These are phyloP conservation scores for Heliconius hewitsoni DNA, from an alignment of 1,140 invertebrate species.

Conservation along the genomic window DNA sequence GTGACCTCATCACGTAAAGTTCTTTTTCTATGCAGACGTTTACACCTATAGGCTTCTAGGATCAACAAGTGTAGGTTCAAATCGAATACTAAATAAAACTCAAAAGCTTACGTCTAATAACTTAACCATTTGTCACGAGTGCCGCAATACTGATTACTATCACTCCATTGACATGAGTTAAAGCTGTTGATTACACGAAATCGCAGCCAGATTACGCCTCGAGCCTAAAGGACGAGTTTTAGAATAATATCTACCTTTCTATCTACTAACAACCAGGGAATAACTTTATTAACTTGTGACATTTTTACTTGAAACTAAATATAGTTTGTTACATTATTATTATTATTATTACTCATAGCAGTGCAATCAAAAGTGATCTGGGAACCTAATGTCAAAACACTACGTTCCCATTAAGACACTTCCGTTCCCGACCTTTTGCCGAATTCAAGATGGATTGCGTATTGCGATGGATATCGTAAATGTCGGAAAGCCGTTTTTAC, in stretches of 20 bases:
- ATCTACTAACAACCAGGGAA: slow-evolving; percentile 11
- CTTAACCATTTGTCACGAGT: slow-evolving; percentile 15
- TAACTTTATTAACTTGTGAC: not conserved
- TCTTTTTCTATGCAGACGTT: no score
- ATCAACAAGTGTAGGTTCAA: not conserved
- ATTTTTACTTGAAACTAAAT: not conserved
- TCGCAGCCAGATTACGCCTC: slow-evolving; percentile 35
- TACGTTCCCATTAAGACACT: no score
- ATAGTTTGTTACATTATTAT: not conserved
- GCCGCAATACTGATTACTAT: slow-evolving; percentile 40
- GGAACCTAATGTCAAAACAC: no score
- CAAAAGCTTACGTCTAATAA: slow-evolving; percentile 9
- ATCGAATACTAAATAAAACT: not conserved
- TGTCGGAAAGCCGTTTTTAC: no score
- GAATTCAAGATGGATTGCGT: no score
- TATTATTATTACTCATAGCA: not conserved
- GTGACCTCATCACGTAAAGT: no score
- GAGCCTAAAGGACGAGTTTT: slow-evolving; percentile 18
- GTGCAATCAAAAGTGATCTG: no score
- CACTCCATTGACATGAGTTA: slow-evolving; percentile 42
- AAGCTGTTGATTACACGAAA: slow-evolving; percentile 44
- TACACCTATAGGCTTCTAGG: no score
- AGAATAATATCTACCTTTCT: slow-evolving; percentile 7
- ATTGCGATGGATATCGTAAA: no score
- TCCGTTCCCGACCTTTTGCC: no score